Base-by-base conservation (phyloP, 1,140 invertebrate species). In the Drosophila kohkoa region DNA sequence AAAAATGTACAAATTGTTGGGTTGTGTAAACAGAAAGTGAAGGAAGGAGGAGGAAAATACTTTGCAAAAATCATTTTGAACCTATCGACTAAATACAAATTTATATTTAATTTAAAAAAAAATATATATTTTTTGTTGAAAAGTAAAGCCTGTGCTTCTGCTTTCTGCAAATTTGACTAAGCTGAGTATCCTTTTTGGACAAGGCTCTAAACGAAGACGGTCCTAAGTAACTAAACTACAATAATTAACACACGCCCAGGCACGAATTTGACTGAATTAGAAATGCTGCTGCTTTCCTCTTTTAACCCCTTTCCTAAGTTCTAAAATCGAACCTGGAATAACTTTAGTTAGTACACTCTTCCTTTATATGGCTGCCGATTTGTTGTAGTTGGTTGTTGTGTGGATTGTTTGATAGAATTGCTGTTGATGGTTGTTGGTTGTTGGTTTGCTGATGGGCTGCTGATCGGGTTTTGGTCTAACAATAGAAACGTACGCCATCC, bases 401-500 rank as follows among this genome's bases (percentile, higher is more conserved):
- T 46, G n/a, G 55, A 32, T 60, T 49, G 30, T 8, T 51, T 35
- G 64, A 51, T 69, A 13, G 65, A 57, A 41, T 63, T 49, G 65
- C 38, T 70, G 54, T 25, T 25, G 38, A 10, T 25, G 20, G 20
- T 25, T 25, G 20, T 74, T 67, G 43, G 16, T 41, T 11, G 32
- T 38, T 0, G 35, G 10, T 10, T 10, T 8, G 35, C 35, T 72
- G 35, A 59, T 60, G 57, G 54, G 15, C 60, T 69, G 65, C 32
- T 66, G 63, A 46, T 58, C 51, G 55, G 28, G 43, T 25, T 70
- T 69, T 57, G 69, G 75, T 81, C 81, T 92, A 92, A 91, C 92
- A 93, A 82, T 92, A 92, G 82, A 92, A 89, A 89, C 92, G 92
- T 81, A 93, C 91, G 81, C 90, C 91, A 87, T 92, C 92, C 89